These are phyloP conservation scores for Dione juno DNA, from an alignment of 2,888 invertebrate species.

Conservation along the genomic window DNA sequence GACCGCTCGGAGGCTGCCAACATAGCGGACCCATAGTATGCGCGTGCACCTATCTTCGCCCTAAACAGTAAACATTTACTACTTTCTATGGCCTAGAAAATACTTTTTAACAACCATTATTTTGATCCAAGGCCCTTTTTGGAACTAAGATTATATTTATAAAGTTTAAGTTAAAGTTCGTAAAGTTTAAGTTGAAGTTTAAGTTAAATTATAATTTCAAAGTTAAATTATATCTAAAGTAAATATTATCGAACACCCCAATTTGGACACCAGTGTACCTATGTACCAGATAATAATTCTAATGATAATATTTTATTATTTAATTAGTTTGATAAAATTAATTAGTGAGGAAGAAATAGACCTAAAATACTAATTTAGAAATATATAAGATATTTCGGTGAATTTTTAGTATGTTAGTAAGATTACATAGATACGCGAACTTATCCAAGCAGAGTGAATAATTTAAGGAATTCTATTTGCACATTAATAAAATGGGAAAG, in stretches of 20 bases:
- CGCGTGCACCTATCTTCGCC: conserved; percentile 71
- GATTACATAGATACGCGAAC: no score
- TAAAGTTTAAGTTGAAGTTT: no score
- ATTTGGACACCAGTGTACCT: background rate
- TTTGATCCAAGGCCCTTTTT: background rate
- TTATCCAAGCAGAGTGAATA: no score
- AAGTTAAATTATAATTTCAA: no score
- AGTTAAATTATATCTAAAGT: background rate
- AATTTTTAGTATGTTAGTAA: no score
- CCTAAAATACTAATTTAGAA: no score
- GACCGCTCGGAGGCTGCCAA: conserved; percentile 77
- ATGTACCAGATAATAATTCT: background rate
- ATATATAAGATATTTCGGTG: no score
- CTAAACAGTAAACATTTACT: conserved; percentile 53
- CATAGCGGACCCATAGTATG: conserved; percentile 67
- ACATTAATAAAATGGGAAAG: no score
- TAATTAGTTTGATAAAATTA: no score
- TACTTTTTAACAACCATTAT: conserved; percentile 28
- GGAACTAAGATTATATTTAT: background rate
- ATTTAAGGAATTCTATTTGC: no score
- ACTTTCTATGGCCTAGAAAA: conserved; percentile 57
- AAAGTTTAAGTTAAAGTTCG: background rate
- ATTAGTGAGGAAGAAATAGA: no score
- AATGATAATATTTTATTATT: no score
- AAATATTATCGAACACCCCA: background rate